Conservation (phyloP, 2,113 vertebrate genomes). For the Festucalex cinctus region DNA sequence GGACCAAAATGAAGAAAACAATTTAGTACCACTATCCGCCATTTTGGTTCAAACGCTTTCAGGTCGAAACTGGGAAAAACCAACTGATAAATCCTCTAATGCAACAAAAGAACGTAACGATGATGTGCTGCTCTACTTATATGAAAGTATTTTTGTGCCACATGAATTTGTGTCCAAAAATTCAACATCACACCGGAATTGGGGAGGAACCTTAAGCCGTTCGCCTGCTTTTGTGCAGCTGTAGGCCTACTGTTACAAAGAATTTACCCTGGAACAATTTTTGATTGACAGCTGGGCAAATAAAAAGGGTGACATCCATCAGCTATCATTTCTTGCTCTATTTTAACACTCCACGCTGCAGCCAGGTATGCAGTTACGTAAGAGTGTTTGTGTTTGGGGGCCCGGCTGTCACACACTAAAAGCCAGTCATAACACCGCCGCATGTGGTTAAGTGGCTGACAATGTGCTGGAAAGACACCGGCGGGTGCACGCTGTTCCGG, state of each 20-base stretch:
- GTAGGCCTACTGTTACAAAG: neutral
- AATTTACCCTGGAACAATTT: neutral
- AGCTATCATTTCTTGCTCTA: neutral
- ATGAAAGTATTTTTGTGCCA: no score
- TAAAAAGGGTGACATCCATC: neutral
- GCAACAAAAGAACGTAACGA: no score
- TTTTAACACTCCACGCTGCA: neutral
- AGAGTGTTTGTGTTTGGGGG: constrained; percentile 36
- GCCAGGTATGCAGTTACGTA: constrained; percentile 6
- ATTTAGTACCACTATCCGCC: no score
- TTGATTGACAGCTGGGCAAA: neutral
- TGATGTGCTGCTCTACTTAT: no score
- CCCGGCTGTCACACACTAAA: constrained; percentile 44
- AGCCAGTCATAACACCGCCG: constrained; percentile 40
- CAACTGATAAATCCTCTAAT: no score
- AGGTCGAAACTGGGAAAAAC: no score
- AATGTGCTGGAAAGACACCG: constrained; percentile 44
- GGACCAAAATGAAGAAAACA: no score
- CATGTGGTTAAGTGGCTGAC: constrained; percentile 51
- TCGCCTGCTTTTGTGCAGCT: neutral
- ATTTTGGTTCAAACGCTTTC: no score
- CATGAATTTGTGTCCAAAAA: no score
- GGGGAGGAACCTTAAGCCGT: no score
- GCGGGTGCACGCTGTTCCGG: constrained; percentile 34
- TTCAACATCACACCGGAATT: no score